A percentile compares a stretch with the other conserved stretches of the same genome.
Evolutionary conservation across 2,888 invertebrate genomes (phyloP).

Genomic region (Drosophila rubida): DNA sequence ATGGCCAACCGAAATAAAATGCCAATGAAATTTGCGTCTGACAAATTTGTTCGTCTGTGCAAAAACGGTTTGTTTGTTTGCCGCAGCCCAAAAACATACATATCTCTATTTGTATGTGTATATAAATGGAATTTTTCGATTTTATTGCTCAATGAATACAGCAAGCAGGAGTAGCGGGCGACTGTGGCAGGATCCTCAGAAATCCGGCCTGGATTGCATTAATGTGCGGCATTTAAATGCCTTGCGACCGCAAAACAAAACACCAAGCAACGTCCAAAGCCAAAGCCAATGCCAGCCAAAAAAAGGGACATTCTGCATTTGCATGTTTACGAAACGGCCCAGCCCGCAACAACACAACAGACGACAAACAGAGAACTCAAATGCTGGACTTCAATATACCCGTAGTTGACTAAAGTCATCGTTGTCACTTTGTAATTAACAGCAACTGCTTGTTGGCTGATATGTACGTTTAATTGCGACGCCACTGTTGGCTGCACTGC

Average conservation of each 20-base stretch:
- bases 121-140: constrained; percentile 59
- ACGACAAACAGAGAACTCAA: neutral
- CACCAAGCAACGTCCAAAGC: constrained; percentile 62
- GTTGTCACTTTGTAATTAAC: neutral
- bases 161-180: neutral
- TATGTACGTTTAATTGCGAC: too few relatives aligned
- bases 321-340: constrained; percentile 61
- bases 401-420: neutral
- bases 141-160: constrained; percentile 72
- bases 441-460: neutral
- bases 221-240: constrained; percentile 77
- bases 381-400: constrained; percentile 24
- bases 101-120: constrained; percentile 8
- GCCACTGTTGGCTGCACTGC: neutral
- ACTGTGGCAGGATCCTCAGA: constrained; percentile 5
- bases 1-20: constrained; percentile 39
- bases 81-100: constrained; percentile 27
- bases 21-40: constrained; percentile 42
- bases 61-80: constrained; percentile 40
- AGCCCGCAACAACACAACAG: constrained; percentile 18
- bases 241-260: constrained; percentile 74
- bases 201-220: constrained; percentile 63
- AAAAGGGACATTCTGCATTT: constrained; percentile 68
- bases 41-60: constrained; percentile 47
- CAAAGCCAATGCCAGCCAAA: constrained; percentile 38